Evolutionary conservation across 1,140 invertebrate genomes (phyloP), one percentile per base, ranked within the genome.

Genomic region (Brachionus rubens): DNA sequence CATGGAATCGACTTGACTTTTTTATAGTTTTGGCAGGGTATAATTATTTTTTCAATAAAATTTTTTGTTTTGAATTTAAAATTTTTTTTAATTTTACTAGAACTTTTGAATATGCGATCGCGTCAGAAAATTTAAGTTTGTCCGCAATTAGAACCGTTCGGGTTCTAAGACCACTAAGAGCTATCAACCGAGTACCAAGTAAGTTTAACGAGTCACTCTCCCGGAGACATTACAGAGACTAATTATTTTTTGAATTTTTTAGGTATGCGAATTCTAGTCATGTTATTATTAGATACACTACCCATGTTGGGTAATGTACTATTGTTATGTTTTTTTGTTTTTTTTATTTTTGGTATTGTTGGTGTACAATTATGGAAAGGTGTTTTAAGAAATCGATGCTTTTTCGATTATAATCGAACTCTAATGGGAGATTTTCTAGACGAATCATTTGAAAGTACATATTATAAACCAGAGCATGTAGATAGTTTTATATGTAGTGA

Each of bases 311-410:
- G 96, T 59, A 99, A 99, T 85, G 97, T 99, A 30, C 87, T 99
- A 68, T 88, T 99, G 46, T 87, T 99, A 46, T 99, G 96, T 86
- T 99, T 99, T 88, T 99, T 99, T 87, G 96, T 99, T 43, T 99
- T 99, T 89, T 99, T 99, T 88, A 99, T 99, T 82, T 99, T 99
- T 83, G 96, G 97, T 52, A 99, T 99, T 81, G 92, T 99, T 77
- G 97, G 96, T 0, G 97, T 99, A 12, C 97, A 99, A 84, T 87
- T 99, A 10, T 99, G 97, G 97, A 92, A 96, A 81, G 96, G 96
- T 3, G 91, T 98, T 40, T 86, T 98, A 40, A 87, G 94, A 72
- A 94, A 98, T 82, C 88, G 96, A 47, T 98, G 96, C 84, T 94
- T 92, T 81, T 87, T 78, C 79, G 59, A 70, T 40, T 78, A 52